These are phyloP conservation scores for Drosophila ochracea DNA, from an alignment of 2,888 invertebrate genomes.

Conservation along the genomic window DNA sequence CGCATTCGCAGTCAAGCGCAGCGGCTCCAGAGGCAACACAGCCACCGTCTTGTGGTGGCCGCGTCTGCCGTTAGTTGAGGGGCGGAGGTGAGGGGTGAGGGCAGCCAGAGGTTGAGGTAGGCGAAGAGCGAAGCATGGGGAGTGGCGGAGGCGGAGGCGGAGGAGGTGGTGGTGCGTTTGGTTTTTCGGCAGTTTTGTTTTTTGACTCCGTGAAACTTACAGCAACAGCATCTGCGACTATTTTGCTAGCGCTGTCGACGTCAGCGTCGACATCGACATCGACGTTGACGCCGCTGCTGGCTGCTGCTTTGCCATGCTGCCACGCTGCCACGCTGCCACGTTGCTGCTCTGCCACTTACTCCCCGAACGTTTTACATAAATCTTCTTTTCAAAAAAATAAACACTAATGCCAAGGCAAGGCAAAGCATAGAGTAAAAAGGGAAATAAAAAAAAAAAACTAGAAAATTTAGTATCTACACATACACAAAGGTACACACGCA, in stretches of 20 bases:
- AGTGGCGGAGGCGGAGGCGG: background rate
- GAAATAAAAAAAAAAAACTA: constrained; percentile 73
- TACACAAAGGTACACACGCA: constrained; percentile 41
- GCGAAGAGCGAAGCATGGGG: constrained; percentile 1
- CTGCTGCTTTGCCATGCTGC: constrained; percentile 18
- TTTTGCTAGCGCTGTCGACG: constrained; percentile 45
- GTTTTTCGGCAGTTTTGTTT: constrained; percentile 64
- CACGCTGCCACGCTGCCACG: no score
- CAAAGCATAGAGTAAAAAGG: constrained; percentile 52
- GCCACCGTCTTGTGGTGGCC: constrained; percentile 45
- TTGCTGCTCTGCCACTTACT: constrained; percentile 30
- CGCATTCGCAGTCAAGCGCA: constrained; percentile 41
- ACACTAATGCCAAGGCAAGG: constrained; percentile 82
- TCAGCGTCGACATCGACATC: constrained; percentile 14
- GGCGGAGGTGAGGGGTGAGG: background rate
- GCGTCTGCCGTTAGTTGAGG: background rate
- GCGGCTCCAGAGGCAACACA: constrained; percentile 34
- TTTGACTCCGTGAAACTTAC: constrained; percentile 72
- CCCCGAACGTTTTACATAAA: constrained; percentile 83
- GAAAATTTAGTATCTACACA: constrained; percentile 82
- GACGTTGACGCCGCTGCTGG: constrained; percentile 40
- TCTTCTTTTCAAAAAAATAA: constrained; percentile 84
- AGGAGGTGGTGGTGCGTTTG: constrained; percentile 9
- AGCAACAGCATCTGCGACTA: constrained; percentile 81
- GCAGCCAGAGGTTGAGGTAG: constrained; percentile 41